These are phyloP conservation scores for Lissocephala sabroskyi DNA, from an alignment of 2,888 invertebrate genomes.

Conservation along the genomic window DNA sequence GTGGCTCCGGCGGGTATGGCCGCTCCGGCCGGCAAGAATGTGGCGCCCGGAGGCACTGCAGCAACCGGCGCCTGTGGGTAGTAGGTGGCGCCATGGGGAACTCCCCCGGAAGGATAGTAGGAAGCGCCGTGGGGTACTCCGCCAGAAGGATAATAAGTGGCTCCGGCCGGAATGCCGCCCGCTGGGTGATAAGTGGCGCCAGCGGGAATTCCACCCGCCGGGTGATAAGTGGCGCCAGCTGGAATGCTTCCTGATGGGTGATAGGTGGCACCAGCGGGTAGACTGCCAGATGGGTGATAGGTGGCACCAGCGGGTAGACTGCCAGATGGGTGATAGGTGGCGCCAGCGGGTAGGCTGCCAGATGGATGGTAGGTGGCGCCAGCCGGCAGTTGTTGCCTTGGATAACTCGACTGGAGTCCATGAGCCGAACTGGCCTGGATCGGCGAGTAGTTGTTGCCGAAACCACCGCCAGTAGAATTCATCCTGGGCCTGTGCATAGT, in stretches of 20 bases:
- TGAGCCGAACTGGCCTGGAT: slow-evolving; percentile 57
- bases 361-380: slow-evolving; percentile 47
- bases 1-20: slow-evolving; percentile 47
- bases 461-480: slow-evolving; percentile 48
- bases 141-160: slow-evolving; percentile 39
- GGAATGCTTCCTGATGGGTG: slow-evolving; percentile 46
- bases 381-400: slow-evolving; percentile 41
- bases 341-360: slow-evolving; percentile 13
- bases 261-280: slow-evolving; percentile 40
- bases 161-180: slow-evolving; percentile 38
- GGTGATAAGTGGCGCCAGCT: slow-evolving; percentile 51
- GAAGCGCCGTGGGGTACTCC: slow-evolving; percentile 35
- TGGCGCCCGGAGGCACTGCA: slow-evolving; percentile 59
- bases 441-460: slow-evolving; percentile 46
- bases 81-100: slow-evolving; percentile 43
- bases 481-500: slow-evolving; percentile 43
- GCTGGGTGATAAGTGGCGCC: slow-evolving; percentile 44
- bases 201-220: slow-evolving; percentile 34
- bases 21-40: slow-evolving; percentile 45
- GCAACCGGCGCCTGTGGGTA: slow-evolving; percentile 43
- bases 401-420: slow-evolving; percentile 65
- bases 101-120: slow-evolving; percentile 20
- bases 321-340: slow-evolving; percentile 21
- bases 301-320: slow-evolving; percentile 36
- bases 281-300: slow-evolving; percentile 35